Conservation (phyloP, 2,113 vertebrate genomes). For the Cavia aperea region DNA sequence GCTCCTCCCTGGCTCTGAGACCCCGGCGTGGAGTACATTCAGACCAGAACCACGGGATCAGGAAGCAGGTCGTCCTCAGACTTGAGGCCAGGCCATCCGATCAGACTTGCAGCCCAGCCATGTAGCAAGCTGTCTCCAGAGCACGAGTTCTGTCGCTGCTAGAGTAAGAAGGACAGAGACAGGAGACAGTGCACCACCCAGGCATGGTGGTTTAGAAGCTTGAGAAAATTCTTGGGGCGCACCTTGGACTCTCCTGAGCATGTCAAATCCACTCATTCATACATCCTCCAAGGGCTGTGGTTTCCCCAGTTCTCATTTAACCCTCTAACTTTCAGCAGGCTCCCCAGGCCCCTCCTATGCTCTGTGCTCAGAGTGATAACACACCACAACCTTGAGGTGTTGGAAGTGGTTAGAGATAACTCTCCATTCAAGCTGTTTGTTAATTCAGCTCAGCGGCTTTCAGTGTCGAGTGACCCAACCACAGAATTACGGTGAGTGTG, state of each 20-base stretch:
- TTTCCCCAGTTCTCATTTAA: neutral
- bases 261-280: neutral
- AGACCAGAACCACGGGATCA: rapidly evolving
- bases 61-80: neutral
- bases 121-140: neutral
- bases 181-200: neutral
- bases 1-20: neutral
- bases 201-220: rapidly evolving
- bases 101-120: neutral
- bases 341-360: rapidly evolving
- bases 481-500: rapidly evolving
- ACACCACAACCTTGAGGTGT: neutral
- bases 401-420: neutral
- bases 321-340: neutral
- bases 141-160: rapidly evolving
- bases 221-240: neutral
- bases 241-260: neutral
- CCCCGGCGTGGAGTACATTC: rapidly evolving
- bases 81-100: too few species aligned
- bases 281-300: too few species aligned
- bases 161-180: too few species aligned
- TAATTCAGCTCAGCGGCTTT: neutral
- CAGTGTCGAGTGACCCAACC: rapidly evolving
- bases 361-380: neutral
- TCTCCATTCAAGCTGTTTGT: neutral